Evolutionary conservation across 2,113 vertebrate species (phyloP), one percentile per base, ranked within the genome.

Genomic region (Neodon shergylaensis): DNA sequence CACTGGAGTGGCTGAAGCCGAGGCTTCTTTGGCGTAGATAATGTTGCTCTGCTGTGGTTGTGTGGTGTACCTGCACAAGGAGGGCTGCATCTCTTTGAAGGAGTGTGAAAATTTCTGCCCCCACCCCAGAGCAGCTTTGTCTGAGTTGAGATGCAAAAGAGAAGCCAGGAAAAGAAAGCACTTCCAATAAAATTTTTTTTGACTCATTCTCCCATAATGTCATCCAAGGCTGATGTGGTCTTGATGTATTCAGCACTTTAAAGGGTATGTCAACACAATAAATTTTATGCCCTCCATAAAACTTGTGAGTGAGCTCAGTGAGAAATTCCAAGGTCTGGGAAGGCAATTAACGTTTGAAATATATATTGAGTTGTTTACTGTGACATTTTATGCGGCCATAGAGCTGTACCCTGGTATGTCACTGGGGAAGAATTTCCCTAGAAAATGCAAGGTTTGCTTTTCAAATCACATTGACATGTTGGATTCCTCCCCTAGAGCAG

Each of bases 361-460:
- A 97, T 95, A 89, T 65, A 98, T 97, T 97, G 97, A 98, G 97
- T 94, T 98, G 97, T 98, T 98, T 98, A 98, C 96, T 97, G 97
- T 16, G 83, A 82, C 93, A 44, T 97, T 98, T 98, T 98, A 98
- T 95, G 97, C 79, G 86, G 96, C 97, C 94, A 82, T 96, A 94
- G 98, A 98, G 94, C 94, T 85, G 91, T 49, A 58, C 28, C 47
- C 11, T 47, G 4, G 95, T 94, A 97, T 97, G 96, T 95, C 78
- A 89, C 47, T 0, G 72, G 95, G 92, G 95, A 95, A 90, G 94
- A 96, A 92, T 95, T 95, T 97, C 95, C 94, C 94, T 91, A n/a
- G 92, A 94, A 96, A 95, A 95, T 92, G 95, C 74, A 81, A 90
- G 26, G 31, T 94, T 94, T 91, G 95, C 83, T 97, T 95, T 96